These are phyloP conservation scores for Microchirus variegatus DNA, from an alignment of 2,797 vertebrate genomes.

Conservation along the genomic window DNA sequence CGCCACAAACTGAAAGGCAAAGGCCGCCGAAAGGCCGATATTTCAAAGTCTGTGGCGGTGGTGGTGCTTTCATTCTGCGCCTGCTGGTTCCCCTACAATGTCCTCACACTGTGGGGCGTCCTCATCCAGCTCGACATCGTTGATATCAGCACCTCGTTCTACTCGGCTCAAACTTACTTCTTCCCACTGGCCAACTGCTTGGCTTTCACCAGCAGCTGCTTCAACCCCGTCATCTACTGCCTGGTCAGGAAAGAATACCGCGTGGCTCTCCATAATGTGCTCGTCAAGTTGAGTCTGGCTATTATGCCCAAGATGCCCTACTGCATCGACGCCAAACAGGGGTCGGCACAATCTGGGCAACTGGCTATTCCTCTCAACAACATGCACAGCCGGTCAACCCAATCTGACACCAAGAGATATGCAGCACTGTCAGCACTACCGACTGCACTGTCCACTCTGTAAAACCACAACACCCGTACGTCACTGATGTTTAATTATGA, in stretches of 20 bases:
- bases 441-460: conserved; percentile 39
- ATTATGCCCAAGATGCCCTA: conserved; percentile 66
- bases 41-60: conserved; percentile 77
- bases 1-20: conserved; percentile 70
- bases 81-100: conserved; percentile 88
- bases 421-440: conserved; percentile 53
- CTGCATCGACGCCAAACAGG: conserved; percentile 44
- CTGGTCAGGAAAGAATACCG: conserved; percentile 79
- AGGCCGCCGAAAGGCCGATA: conserved; percentile 52
- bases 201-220: conserved; percentile 85
- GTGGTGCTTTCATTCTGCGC: conserved; percentile 83
- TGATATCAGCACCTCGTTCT: conserved; percentile 75
- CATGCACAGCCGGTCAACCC: conserved; percentile 60
- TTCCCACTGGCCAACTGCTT: conserved; percentile 84
- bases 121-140: conserved; percentile 80
- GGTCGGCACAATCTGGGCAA: conserved; percentile 30
- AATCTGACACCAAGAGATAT: conserved; percentile 49
- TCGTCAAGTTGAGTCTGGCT: conserved; percentile 64
- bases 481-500: not conserved
- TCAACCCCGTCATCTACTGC: conserved; percentile 86
- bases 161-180: conserved; percentile 77
- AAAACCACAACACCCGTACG: not conserved
- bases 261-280: conserved; percentile 62
- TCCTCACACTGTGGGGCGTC: conserved; percentile 80
- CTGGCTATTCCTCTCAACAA: conserved; percentile 66